Evolutionary conservation across 2,113 vertebrate genomes (phyloP).

Genomic region (Chlorocebus sabaeus): DNA sequence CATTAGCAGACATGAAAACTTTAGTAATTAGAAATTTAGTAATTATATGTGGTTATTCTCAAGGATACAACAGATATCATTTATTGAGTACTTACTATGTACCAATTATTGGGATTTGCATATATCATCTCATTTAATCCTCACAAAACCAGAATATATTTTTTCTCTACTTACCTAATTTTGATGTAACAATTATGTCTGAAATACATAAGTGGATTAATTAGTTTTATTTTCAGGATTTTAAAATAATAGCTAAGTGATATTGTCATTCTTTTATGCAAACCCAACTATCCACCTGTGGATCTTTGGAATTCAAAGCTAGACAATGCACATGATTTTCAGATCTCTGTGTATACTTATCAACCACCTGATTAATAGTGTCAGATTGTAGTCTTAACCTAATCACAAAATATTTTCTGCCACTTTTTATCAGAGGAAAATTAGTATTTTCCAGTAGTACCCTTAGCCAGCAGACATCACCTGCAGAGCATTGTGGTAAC

Average conservation of each 20-base stretch:
- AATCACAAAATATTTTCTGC: not conserved
- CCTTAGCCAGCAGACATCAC: not conserved
- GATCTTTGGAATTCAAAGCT: not conserved
- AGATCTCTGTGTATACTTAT: not conserved
- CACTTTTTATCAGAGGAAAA: not conserved
- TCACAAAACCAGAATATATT: not conserved
- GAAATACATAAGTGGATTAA: not conserved
- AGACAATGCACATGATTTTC: not conserved
- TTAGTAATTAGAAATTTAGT: not conserved
- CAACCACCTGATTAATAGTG: not conserved
- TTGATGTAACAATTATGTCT: not conserved
- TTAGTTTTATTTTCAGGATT: not conserved
- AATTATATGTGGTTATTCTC: not conserved
- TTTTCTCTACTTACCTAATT: not conserved
- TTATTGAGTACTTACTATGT: not conserved
- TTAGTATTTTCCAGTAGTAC: not conserved
- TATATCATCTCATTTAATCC: not conserved
- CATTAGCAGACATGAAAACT: not conserved
- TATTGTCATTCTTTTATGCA: not conserved
- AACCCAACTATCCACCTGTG: not conserved
- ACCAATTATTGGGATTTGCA: not conserved
- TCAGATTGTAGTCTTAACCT: not conserved
- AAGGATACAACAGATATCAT: not conserved
- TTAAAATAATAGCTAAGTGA: not conserved
- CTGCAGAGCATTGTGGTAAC: not conserved